Evolutionary conservation across 2,888 invertebrate species (phyloP), one percentile per base, ranked within the genome.

Genomic region (Mallateleia sp.): DNA sequence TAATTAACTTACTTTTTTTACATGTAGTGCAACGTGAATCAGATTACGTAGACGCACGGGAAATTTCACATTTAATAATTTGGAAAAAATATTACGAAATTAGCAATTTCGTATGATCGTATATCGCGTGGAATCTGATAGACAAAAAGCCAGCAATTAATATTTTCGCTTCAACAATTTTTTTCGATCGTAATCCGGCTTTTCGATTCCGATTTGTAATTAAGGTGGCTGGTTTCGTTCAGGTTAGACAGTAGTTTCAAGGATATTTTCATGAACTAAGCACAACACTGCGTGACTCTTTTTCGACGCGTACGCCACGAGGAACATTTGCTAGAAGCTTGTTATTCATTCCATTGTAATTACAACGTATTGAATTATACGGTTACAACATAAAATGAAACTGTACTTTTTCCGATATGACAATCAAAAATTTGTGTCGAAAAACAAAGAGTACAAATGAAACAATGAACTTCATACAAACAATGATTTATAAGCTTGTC

Each of bases 301-400:
- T 66, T 77, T 47, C 54, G 6, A 58, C 6, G 34, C 20, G 22
- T 42, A 15, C 25, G 18, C 50, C 38, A 42, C n/a, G 52, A 52
- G 20, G 52, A 69, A 50, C 60, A n/a, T 14, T 67, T 67, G 52
- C 47, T 62, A 62, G 58, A 45, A 54, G 64, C 80, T 56, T 67
- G 81, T 81, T 81, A 81, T 74, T 74, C 81, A 58, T 74, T 62
- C 74, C 50, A 74, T 74, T 81, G 72, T 81, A 74, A 72, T 74
- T 74, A 81, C 58, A 74, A n/a, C 66, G 81, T 67, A 74, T 81
- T 81, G 81, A 81, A 81, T 74, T 50, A 81, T 74, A 58, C 56
- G 24, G 56, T 62, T 72, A 72, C 50, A 67, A 58, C 45, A 22
- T 38, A 38, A 74, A 58, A 81, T 74, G 58, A 32, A 74, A 58